These are phyloP conservation scores for Hippocampus barbouri DNA, from an alignment of 2,113 vertebrate genomes.

Conservation along the genomic window DNA sequence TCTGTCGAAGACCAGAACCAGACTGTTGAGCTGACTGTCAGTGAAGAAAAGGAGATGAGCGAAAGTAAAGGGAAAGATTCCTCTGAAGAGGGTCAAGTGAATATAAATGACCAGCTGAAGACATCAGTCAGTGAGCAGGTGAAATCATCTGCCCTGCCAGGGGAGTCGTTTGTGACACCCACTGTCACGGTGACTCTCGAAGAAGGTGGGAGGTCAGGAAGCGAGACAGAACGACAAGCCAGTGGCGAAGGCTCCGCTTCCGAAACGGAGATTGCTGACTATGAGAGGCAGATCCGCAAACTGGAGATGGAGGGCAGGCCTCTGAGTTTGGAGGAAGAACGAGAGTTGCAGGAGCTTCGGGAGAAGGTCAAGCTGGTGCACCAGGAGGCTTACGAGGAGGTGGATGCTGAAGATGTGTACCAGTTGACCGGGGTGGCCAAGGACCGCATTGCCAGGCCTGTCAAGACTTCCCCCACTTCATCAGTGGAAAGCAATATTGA, in stretches of 20 bases:
- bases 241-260: constrained; percentile 59
- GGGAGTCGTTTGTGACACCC: constrained; percentile 66
- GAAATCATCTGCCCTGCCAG: constrained; percentile 29
- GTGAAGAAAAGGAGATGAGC: constrained; percentile 41
- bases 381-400: constrained; percentile 87
- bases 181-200: constrained; percentile 74
- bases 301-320: constrained; percentile 75
- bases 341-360: constrained; percentile 82
- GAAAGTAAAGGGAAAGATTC: constrained; percentile 30
- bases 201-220: constrained; percentile 54
- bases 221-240: constrained; percentile 51
- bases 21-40: constrained; percentile 5
- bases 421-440: constrained; percentile 79
- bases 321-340: constrained; percentile 75
- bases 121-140: constrained; percentile 18
- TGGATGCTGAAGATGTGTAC: constrained; percentile 95
- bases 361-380: constrained; percentile 94
- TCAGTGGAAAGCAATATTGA: constrained; percentile 76
- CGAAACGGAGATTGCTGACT: constrained; percentile 71
- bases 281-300: constrained; percentile 76
- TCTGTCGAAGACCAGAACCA: constrained; percentile 53
- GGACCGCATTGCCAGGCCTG: constrained; percentile 69
- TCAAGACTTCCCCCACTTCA: constrained; percentile 70
- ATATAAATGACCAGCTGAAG: constrained; percentile 20
- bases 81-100: constrained; percentile 26